A percentile compares a stretch with the other conserved stretches of the same genome.
phyloP scores from a whole-genome alignment of 2,888 invertebrate genomes.

The Euzophera pinguis region DNA sequence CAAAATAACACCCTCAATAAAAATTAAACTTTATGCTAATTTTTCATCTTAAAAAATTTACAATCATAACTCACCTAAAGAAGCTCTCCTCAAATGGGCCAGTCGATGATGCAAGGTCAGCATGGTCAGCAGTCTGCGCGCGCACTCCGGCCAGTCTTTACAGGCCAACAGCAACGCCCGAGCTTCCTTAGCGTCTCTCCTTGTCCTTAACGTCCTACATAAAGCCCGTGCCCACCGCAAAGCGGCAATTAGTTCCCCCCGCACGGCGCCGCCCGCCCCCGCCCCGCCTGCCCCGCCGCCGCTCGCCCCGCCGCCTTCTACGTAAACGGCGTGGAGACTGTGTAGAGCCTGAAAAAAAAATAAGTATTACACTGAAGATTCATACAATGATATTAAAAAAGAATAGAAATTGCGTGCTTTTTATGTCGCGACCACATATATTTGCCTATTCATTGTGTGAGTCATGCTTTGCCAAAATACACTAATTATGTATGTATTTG shows the following conservation, averaged over 20 bases:
- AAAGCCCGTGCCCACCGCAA: conserved; percentile 87
- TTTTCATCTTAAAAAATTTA: too few relatives aligned
- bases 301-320: conserved; percentile 86
- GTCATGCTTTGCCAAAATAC: too few relatives aligned
- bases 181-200: conserved; percentile 83
- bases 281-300: conserved; percentile 76
- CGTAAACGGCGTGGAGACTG: conserved; percentile 95
- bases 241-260: conserved; percentile 92
- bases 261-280: conserved; percentile 81
- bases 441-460: too few relatives aligned
- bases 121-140: conserved; percentile 91
- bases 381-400: too few relatives aligned
- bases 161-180: conserved; percentile 83
- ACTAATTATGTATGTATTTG: too few relatives aligned
- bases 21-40: too few relatives aligned
- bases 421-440: too few relatives aligned
- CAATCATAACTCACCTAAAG: conserved; percentile 82
- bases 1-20: too few relatives aligned
- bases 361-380: too few relatives aligned
- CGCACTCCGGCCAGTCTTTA: conserved; percentile 93
- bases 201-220: conserved; percentile 84
- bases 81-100: conserved; percentile 88
- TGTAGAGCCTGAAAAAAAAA: conserved; percentile 85
- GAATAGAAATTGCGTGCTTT: too few relatives aligned
- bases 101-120: conserved; percentile 92